A percentile compares a stretch with the other conserved stretches of the same genome.
phyloP scores from a whole-genome alignment of 1,140 invertebrate species.

The Sycophaga agraensis region DNA sequence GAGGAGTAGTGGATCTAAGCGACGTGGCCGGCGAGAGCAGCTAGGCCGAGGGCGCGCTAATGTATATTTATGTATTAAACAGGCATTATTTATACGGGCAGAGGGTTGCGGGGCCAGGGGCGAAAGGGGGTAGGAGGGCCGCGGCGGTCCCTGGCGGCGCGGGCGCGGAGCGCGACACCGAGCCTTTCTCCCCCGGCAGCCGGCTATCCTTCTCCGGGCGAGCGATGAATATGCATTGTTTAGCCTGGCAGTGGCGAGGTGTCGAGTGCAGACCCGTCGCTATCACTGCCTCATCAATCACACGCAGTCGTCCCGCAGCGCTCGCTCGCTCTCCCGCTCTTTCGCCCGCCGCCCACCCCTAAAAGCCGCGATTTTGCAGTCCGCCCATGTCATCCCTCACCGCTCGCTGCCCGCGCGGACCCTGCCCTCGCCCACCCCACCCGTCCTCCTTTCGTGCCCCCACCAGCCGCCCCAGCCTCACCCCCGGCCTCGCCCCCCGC shows the following conservation, averaged over 20 bases:
- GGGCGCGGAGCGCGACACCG: neutral
- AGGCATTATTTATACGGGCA: conserved; percentile 55
- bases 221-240: conserved; percentile 57
- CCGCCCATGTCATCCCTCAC: conserved; percentile 34
- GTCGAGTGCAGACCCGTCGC: conserved; percentile 57
- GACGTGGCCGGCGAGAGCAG: too few relatives aligned
- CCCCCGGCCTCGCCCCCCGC: conserved; percentile 11
- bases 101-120: too few relatives aligned
- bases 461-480: conserved; percentile 13
- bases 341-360: conserved; percentile 8
- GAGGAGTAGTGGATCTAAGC: too few relatives aligned
- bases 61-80: conserved; percentile 58
- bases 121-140: too few relatives aligned
- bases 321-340: conserved; percentile 17
- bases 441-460: neutral
- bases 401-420: neutral
- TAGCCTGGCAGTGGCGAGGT: conserved; percentile 51
- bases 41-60: too few relatives aligned
- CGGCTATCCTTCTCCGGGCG: conserved; percentile 14
- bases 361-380: conserved; percentile 30
- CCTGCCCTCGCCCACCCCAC: neutral
- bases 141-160: too few relatives aligned
- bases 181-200: neutral
- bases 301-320: conserved; percentile 43
- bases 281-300: conserved; percentile 58